Evolutionary conservation across 2,888 invertebrate genomes (phyloP), one percentile per base, ranked within the genome.

Genomic region (Netelia virgata): DNA sequence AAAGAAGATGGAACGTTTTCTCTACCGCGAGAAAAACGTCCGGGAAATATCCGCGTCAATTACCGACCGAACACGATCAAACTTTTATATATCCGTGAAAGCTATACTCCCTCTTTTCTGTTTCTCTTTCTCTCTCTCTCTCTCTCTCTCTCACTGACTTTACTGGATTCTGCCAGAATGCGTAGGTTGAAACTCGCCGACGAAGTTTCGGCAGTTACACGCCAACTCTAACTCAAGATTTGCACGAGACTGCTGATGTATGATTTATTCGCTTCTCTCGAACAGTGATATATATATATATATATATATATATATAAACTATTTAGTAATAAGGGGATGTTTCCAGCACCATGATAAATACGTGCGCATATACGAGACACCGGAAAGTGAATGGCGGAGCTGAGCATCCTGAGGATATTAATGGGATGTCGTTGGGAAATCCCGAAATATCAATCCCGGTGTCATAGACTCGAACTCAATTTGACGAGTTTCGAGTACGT

Each of bases 21-120:
- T 16, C 18, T 41, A 20, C 11, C n/a, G 9, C 36, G 50, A 66
- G 16, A 43, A 47, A 72, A 53, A 14, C 18, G 68, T 11, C 28
- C 55, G 47, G 69, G 41, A 64, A 70, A 70, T 63, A 73, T 76
- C 50, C 72, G 43, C 77, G 73, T 73, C 68, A 68, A 73, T 83
- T 78, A 73, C 53, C 55, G 23, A 47, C 16, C 28, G 64, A 23
- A 36, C n/a, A 28, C 11, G 66, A 43, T 68, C 68, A 68, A 68
- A 77, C 61, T 72, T 77, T 82, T 73, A 72, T 68, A n/a, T 23
- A 57, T 72, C 66, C 55, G 8, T 61, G 20, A 69, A 47, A 14
- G 47, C 47, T 28, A 28, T 28, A 53, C 53, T 5, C 16, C 53
- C 16, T 53, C 53, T 53, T 3, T 36, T 18, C 55, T 23, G 23